These are phyloP conservation scores for Psephotus haematonotus DNA, from an alignment of 2,113 vertebrate species.

Conservation along the genomic window DNA sequence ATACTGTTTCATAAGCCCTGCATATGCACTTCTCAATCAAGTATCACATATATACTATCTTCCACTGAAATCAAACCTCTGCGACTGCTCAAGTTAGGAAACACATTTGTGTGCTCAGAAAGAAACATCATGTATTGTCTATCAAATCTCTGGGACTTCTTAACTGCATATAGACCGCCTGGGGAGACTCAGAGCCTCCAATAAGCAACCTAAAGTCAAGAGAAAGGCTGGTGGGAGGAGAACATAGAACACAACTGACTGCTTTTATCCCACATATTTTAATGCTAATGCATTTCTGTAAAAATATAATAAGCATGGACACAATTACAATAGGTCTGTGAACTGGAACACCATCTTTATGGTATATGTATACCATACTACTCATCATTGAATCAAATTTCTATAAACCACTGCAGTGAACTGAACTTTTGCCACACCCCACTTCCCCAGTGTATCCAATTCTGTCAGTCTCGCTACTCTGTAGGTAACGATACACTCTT, in stretches of 20 bases:
- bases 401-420: background rate
- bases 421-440: background rate
- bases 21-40: background rate
- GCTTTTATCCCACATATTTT: background rate
- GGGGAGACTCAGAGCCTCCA: background rate
- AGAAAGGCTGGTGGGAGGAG: background rate
- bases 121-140: background rate
- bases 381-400: background rate
- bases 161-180: background rate
- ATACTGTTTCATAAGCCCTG: background rate
- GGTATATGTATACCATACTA: background rate
- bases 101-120: background rate
- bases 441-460: background rate
- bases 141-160: background rate
- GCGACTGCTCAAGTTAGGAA: background rate
- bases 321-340: background rate
- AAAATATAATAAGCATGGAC: background rate
- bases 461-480: background rate
- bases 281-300: background rate
- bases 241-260: background rate
- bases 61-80: conserved; percentile 11
- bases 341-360: background rate
- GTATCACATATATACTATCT: background rate
- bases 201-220: background rate
- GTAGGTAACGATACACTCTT: background rate